A percentile compares a stretch with the other conserved stretches of the same genome.
Conservation (phyloP, 2,113 vertebrate species). For the Gambusia affinis region DNA sequence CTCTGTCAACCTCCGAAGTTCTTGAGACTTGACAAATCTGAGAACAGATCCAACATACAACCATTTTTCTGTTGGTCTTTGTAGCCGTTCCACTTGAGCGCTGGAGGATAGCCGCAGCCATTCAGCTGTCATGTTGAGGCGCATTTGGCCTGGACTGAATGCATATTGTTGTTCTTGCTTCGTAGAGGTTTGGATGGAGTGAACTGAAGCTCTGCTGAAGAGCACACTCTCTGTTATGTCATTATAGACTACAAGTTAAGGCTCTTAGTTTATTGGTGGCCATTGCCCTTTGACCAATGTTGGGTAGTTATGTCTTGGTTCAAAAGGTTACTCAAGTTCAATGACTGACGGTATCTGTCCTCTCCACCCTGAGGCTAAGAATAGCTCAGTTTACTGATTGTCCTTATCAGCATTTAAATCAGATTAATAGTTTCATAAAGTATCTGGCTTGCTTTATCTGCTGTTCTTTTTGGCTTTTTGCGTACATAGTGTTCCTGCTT, state of each 20-base stretch:
- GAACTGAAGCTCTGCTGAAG: background rate
- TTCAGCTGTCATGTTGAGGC: constrained; percentile 29
- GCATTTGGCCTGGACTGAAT: constrained; percentile 20
- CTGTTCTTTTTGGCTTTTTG: background rate
- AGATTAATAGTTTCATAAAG: background rate
- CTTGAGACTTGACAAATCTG: background rate
- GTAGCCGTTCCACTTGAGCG: constrained; percentile 29
- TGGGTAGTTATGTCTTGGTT: constrained; percentile 8
- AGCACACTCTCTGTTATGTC: background rate
- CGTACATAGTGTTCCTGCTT: background rate
- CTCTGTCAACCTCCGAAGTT: background rate
- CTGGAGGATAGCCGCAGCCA: background rate
- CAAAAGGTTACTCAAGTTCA: constrained; percentile 50
- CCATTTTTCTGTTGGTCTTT: background rate
- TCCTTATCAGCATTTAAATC: background rate
- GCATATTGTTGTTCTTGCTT: constrained; percentile 20
- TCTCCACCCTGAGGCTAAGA: background rate
- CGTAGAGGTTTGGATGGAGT: constrained; percentile 5
- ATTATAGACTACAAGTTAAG: background rate
- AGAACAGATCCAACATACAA: background rate
- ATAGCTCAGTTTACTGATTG: background rate
- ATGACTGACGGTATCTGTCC: constrained; percentile 1
- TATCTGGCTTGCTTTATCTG: background rate
- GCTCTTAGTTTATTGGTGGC: background rate
- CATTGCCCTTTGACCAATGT: constrained; percentile 4